Percentiles rank a stretch among this genome's conserved stretches.
These are phyloP conservation scores for Anomalospiza imberbis DNA, from an alignment of 2,797 vertebrate species.

Conservation along the genomic window DNA sequence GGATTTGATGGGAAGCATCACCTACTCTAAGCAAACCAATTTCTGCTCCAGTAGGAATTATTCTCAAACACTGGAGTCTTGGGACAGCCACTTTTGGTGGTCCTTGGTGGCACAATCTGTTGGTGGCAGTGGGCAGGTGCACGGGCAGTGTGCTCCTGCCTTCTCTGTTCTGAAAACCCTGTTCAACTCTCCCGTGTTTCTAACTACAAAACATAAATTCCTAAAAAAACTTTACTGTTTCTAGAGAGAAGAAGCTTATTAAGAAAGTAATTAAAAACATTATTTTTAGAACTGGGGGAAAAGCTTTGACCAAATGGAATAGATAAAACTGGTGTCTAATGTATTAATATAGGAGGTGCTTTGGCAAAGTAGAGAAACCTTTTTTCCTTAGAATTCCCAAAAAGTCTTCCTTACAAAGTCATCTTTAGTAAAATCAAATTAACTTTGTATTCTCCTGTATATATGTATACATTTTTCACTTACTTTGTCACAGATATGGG, in stretches of 20 bases:
- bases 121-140: background rate
- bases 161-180: background rate
- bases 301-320: background rate
- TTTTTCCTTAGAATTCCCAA: background rate
- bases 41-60: background rate
- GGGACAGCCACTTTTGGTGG: background rate
- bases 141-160: fast-evolving
- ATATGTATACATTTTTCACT: background rate
- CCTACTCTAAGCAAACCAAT: background rate
- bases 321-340: background rate
- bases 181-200: background rate
- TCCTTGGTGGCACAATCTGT: background rate
- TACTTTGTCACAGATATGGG: background rate
- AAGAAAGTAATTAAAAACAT: background rate
- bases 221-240: background rate
- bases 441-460: background rate
- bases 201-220: background rate
- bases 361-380: background rate
- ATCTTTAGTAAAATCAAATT: background rate
- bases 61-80: background rate
- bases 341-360: background rate
- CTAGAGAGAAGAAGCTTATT: background rate
- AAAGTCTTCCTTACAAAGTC: background rate
- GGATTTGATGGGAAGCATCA: background rate
- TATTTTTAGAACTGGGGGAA: background rate